Conservation (phyloP, 1,140 invertebrate genomes). For the Drosophila persimilis region DNA sequence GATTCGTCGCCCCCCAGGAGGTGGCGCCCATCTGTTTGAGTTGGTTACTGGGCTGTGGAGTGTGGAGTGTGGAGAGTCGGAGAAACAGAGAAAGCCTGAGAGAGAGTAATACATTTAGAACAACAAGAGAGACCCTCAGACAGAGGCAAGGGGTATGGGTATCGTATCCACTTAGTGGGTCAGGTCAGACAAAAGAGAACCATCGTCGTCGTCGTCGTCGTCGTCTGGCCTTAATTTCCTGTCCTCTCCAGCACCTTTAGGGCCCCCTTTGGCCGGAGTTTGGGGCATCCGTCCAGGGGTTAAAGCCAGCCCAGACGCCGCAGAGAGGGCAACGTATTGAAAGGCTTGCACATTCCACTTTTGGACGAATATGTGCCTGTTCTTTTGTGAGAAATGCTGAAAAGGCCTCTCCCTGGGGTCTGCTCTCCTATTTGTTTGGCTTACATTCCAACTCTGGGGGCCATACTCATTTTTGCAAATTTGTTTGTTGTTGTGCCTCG, state of each 20-base stretch:
- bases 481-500: conserved; percentile 44
- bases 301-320: conserved; percentile 22
- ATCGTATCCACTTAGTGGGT: conserved; percentile 24
- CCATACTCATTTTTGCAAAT: conserved; percentile 53
- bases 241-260: conserved; percentile 1
- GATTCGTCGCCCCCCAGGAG: conserved; percentile 1
- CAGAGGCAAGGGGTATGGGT: not conserved
- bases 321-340: conserved; percentile 51
- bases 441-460: conserved; percentile 35
- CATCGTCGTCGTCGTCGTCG: not conserved
- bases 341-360: conserved; percentile 24
- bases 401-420: conserved; percentile 16
- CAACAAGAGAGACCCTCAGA: conserved; percentile 5
- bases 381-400: conserved; percentile 12
- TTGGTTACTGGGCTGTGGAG: too few relatives aligned
- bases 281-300: conserved; percentile 8
- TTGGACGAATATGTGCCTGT: too few relatives aligned
- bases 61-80: too few relatives aligned
- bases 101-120: conserved; percentile 33
- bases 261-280: conserved; percentile 1
- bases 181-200: conserved; percentile 24
- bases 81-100: not conserved
- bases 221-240: conserved; percentile 33
- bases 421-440: conserved; percentile 52
- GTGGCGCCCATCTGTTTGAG: conserved; percentile 39